Conservation (phyloP, 2,797 vertebrate genomes). For the Mormyrops attenuatus region DNA sequence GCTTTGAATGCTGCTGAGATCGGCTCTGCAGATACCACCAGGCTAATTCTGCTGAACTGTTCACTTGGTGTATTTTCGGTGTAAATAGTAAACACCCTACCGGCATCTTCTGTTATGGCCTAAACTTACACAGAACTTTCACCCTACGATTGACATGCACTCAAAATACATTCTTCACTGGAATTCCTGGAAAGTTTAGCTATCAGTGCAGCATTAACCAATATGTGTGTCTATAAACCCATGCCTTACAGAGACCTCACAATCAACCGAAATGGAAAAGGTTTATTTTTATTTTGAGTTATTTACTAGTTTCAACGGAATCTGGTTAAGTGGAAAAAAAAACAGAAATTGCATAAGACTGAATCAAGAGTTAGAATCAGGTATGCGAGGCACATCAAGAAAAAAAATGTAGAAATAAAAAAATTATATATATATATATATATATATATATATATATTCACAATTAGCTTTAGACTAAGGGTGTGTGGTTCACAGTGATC, state of each 20-base stretch:
- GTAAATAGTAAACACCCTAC: constrained; percentile 21
- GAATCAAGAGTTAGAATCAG: not conserved
- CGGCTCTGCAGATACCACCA: constrained; percentile 30
- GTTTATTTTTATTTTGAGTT: not conserved
- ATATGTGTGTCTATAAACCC: not conserved
- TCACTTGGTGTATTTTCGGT: constrained; percentile 39
- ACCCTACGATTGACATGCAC: not conserved
- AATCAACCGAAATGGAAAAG: not conserved
- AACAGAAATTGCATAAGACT: not conserved
- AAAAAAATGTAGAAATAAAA: not conserved
- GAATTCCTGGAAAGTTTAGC: not conserved
- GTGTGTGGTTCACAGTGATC: not conserved
- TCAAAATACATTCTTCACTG: not conserved
- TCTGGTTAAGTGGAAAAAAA: not conserved
- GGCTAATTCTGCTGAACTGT: constrained; percentile 38
- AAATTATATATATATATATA: too few relatives aligned
- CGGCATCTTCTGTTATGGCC: not conserved
- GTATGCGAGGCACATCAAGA: not conserved
- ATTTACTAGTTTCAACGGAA: not conserved
- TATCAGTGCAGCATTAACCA: not conserved
- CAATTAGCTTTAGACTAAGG: not conserved
- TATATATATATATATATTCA: not conserved
- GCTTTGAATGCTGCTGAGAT: constrained; percentile 37
- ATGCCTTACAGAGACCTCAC: not conserved
- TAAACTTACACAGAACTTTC: not conserved